phyloP scores from a whole-genome alignment of 1,140 invertebrate species.

The Zaprionus taronus region DNA sequence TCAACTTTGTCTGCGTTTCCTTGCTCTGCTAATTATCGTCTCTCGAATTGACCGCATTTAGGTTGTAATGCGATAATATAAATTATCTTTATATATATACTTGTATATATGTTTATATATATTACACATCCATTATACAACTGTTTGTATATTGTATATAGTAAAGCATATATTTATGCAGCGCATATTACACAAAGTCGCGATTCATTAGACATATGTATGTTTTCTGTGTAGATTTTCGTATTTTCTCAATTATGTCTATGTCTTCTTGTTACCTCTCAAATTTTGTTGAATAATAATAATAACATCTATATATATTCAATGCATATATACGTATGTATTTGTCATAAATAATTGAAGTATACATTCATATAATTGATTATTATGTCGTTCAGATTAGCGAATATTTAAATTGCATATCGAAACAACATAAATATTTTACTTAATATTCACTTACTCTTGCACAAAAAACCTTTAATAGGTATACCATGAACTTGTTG shows the following conservation, averaged over 20 bases:
- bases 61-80: slow-evolving; percentile 9
- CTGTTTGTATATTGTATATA: slow-evolving; percentile 33
- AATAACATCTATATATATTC: slow-evolving; percentile 51
- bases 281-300: slow-evolving; percentile 57
- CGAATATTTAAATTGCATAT: slow-evolving; percentile 65
- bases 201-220: slow-evolving; percentile 60
- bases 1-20: slow-evolving; percentile 22
- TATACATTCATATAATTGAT: slow-evolving; percentile 40
- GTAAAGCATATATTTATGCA: slow-evolving; percentile 42
- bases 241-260: slow-evolving; percentile 28
- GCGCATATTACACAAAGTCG: slow-evolving; percentile 80
- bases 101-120: slow-evolving; percentile 27
- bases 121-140: slow-evolving; percentile 65
- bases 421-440: slow-evolving; percentile 37
- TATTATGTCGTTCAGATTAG: slow-evolving; percentile 38
- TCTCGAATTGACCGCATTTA: slow-evolving; percentile 55
- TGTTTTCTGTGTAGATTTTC: slow-evolving; percentile 24
- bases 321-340: slow-evolving; percentile 29
- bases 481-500: slow-evolving; percentile 66
- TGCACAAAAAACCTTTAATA: slow-evolving; percentile 82
- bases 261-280: neutral
- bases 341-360: slow-evolving; percentile 53
- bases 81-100: slow-evolving; percentile 66
- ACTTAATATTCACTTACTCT: slow-evolving; percentile 20
- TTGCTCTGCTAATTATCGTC: slow-evolving; percentile 46